A percentile compares a stretch with the other conserved stretches of the same genome.
Conservation (phyloP, 1,140 invertebrate genomes). For the Drosophila jambulina region DNA sequence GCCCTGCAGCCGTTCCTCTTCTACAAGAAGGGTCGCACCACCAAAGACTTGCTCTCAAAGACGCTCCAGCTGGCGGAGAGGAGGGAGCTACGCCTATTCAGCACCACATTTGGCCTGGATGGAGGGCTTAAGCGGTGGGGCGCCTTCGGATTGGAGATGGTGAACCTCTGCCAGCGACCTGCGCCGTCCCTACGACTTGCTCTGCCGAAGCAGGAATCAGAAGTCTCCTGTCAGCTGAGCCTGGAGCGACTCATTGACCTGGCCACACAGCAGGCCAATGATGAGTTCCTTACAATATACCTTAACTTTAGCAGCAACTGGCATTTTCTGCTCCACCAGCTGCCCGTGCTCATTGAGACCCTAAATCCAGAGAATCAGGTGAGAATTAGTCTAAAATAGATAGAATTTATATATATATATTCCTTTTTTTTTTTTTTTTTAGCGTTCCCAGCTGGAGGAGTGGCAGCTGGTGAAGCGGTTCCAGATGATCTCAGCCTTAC, state of each 20-base stretch:
- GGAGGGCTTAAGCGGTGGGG: constrained; percentile 81
- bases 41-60: constrained; percentile 83
- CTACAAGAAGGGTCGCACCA: constrained; percentile 86
- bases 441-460: constrained; percentile 85
- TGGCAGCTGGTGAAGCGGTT: constrained; percentile 89
- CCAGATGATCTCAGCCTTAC: constrained; percentile 88
- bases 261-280: constrained; percentile 79
- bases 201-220: constrained; percentile 25
- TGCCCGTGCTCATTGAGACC: constrained; percentile 87
- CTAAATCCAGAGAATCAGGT: constrained; percentile 74
- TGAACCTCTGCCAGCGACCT: constrained; percentile 84
- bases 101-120: constrained; percentile 74
- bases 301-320: constrained; percentile 85
- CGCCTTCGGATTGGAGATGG: constrained; percentile 84
- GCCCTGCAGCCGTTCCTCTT: constrained; percentile 85
- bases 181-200: constrained; percentile 32
- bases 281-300: constrained; percentile 86
- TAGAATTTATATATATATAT: not conserved
- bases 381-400: not conserved
- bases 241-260: constrained; percentile 86
- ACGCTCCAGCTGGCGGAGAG: constrained; percentile 49
- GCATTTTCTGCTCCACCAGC: constrained; percentile 85
- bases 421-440: not conserved
- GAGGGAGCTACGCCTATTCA: constrained; percentile 65
- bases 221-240: constrained; percentile 86